Percentiles rank a stretch among this genome's conserved stretches.
Conservation (phyloP, 2,113 vertebrate species). For the Heterotis niloticus region DNA sequence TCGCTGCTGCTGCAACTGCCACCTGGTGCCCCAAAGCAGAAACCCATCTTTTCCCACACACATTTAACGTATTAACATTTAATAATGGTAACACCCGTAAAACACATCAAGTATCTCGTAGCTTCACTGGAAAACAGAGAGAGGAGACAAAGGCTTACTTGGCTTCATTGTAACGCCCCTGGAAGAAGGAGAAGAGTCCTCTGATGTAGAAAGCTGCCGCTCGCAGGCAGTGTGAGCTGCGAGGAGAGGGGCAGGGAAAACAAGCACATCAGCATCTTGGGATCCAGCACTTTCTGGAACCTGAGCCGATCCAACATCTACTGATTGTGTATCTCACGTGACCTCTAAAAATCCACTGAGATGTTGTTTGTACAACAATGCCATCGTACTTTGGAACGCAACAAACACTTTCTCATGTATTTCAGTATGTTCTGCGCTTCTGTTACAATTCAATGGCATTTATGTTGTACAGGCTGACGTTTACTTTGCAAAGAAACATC, state of each 20-base stretch:
- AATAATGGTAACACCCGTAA: not conserved
- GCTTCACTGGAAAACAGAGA: not conserved
- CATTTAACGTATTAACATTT: no score
- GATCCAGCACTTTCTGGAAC: not conserved
- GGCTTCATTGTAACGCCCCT: conserved; percentile 96
- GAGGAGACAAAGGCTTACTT: conserved; percentile 70
- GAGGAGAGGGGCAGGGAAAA: not conserved
- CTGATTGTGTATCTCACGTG: not conserved
- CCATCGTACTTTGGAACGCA: not conserved
- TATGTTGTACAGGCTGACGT: no score
- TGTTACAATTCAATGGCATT: no score
- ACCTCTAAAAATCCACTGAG: not conserved
- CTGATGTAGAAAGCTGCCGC: conserved; percentile 96
- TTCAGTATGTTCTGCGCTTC: not conserved
- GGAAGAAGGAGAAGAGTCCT: conserved; percentile 96
- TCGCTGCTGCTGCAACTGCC: no score
- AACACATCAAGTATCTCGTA: not conserved
- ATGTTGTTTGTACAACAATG: not conserved
- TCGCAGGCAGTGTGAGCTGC: conserved; percentile 90
- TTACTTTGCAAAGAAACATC: no score
- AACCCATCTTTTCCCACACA: no score
- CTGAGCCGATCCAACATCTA: not conserved
- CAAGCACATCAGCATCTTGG: not conserved
- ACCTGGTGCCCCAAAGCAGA: no score
- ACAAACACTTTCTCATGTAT: not conserved